phyloP scores from a whole-genome alignment of 1,140 invertebrate species.

The Drosophila ironensis region DNA sequence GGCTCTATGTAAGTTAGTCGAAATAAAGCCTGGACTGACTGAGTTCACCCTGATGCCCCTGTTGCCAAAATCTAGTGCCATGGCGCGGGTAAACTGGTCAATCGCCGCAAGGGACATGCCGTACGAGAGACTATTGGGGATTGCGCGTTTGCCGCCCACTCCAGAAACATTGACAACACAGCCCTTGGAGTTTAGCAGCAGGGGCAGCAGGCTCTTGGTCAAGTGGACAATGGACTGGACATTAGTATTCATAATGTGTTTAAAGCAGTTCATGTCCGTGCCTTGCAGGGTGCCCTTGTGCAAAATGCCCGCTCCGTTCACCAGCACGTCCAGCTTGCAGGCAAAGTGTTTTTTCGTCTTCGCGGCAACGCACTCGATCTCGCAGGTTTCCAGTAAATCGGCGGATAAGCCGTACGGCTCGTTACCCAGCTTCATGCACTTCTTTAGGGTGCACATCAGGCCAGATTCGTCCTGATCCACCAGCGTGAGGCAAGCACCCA shows the following conservation, averaged over 20 bases:
- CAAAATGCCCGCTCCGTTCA: slow-evolving; percentile 95
- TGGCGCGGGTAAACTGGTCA: slow-evolving; percentile 94
- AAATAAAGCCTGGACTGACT: slow-evolving; percentile 91
- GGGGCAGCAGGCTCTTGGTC: slow-evolving; percentile 91
- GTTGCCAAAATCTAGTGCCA: slow-evolving; percentile 90
- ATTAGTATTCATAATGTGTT: slow-evolving; percentile 92
- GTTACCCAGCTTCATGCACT: background rate
- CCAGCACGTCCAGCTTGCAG: slow-evolving; percentile 88
- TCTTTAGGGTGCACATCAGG: slow-evolving; percentile 56
- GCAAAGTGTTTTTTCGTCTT: slow-evolving; percentile 89
- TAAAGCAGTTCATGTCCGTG: slow-evolving; percentile 91
- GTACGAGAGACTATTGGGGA: slow-evolving; percentile 90
- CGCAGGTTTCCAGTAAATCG: slow-evolving; percentile 83
- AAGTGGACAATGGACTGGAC: slow-evolving; percentile 92
- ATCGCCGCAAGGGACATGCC: slow-evolving; percentile 94
- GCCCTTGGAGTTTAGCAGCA: slow-evolving; percentile 91
- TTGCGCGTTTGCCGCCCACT: slow-evolving; percentile 91
- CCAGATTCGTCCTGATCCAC: slow-evolving; percentile 88
- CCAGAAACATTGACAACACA: slow-evolving; percentile 96
- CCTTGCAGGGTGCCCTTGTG: slow-evolving; percentile 91
- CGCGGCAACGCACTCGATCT: slow-evolving; percentile 83
- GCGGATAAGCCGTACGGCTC: slow-evolving; percentile 18
- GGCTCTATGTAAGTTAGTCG: slow-evolving; percentile 90
- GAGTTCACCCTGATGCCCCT: slow-evolving; percentile 93
- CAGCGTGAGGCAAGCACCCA: slow-evolving; percentile 87